These are phyloP conservation scores for Eupsilia transversa DNA, from an alignment of 2,888 invertebrate genomes.

Conservation along the genomic window DNA sequence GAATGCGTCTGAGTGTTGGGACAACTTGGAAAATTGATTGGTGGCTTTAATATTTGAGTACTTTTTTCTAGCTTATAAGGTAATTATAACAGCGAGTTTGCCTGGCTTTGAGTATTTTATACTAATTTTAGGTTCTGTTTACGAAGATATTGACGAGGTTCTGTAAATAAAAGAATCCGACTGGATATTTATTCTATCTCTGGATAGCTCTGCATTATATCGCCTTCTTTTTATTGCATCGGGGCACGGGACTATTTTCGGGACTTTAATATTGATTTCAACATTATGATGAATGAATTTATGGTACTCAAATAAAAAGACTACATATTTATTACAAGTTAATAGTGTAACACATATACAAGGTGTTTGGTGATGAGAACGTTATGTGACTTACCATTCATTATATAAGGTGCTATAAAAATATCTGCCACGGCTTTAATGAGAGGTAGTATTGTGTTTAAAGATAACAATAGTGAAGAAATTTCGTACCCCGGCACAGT, in stretches of 20 bases:
- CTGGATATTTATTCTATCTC: neutral
- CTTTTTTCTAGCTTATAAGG: neutral
- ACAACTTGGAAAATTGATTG: slow-evolving; percentile 35
- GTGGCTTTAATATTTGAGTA: slow-evolving; percentile 2
- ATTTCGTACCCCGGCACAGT: too few relatives aligned
- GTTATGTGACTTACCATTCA: neutral
- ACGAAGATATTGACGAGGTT: neutral
- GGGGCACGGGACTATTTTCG: neutral
- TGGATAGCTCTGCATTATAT: too few relatives aligned
- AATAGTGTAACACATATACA: neutral
- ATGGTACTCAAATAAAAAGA: neutral
- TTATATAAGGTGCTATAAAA: too few relatives aligned
- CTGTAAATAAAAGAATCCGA: neutral
- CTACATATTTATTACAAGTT: neutral
- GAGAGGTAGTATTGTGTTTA: too few relatives aligned
- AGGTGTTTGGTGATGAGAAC: neutral
- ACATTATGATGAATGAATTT: neutral
- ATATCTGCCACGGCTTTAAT: too few relatives aligned
- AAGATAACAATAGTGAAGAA: too few relatives aligned
- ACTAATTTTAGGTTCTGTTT: neutral
- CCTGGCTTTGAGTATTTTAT: neutral
- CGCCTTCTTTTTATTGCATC: neutral
- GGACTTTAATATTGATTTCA: neutral
- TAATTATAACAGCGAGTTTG: too few relatives aligned
- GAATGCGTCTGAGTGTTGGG: slow-evolving; percentile 35